phyloP scores from a whole-genome alignment of 2,888 invertebrate species.

The Ormyrus thymus region DNA sequence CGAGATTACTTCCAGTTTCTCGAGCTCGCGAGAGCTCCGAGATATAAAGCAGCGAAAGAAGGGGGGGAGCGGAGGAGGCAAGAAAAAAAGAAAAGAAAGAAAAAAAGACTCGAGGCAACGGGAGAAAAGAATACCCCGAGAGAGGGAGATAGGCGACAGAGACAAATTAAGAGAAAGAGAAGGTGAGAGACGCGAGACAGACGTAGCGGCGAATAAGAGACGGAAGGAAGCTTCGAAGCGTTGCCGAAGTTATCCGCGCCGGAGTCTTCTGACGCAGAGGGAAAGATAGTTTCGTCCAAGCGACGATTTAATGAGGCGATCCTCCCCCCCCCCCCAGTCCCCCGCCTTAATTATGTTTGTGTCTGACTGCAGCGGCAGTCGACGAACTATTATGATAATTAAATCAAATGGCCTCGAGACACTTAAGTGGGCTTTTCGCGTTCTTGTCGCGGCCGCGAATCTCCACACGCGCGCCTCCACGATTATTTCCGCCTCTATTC shows the following conservation, averaged over 20 bases:
- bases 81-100: background rate
- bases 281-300: conserved; percentile 40
- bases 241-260: conserved; percentile 13
- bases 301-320: conserved; percentile 48
- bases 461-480: background rate
- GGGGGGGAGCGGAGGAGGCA: conserved; percentile 1
- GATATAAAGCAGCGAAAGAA: conserved; percentile 15
- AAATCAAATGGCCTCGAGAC: conserved; percentile 51
- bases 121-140: conserved; percentile 4
- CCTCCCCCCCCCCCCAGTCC: background rate
- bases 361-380: conserved; percentile 19
- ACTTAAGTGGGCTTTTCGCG: conserved; percentile 38
- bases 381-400: conserved; percentile 52
- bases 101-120: background rate
- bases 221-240: conserved; percentile 44
- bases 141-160: conserved; percentile 6
- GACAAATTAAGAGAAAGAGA: conserved; percentile 46
- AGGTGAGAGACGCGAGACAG: background rate
- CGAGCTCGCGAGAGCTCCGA: conserved; percentile 2
- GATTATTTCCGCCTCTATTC: background rate
- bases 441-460: conserved; percentile 29
- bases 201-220: conserved; percentile 9
- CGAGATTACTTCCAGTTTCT: conserved; percentile 53
- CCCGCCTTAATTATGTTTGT: conserved; percentile 49
- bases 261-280: background rate